A percentile compares a stretch with the other conserved stretches of the same genome.
phyloP scores from a whole-genome alignment of 2,888 invertebrate genomes.

The Dasypogon diadema region DNA sequence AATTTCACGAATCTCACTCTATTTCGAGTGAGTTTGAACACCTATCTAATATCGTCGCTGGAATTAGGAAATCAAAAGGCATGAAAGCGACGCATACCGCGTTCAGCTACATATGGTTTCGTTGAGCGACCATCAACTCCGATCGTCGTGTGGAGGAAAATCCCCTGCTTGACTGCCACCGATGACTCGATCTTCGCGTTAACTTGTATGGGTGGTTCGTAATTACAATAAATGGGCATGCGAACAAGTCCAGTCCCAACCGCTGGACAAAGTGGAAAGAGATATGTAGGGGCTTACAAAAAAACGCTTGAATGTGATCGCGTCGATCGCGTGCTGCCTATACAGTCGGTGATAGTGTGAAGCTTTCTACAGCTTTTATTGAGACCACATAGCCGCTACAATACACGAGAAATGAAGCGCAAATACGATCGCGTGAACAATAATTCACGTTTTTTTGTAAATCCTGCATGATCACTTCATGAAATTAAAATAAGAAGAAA shows the following conservation, averaged over 20 bases:
- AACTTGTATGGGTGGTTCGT: constrained; percentile 9
- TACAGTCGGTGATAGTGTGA: background rate
- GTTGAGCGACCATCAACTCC: background rate
- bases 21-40: constrained; percentile 14
- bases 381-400: background rate
- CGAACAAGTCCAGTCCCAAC: constrained; percentile 5
- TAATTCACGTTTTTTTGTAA: constrained; percentile 34
- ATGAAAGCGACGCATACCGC: background rate
- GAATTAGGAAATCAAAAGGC: constrained; percentile 26
- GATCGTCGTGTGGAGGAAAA: constrained; percentile 1
- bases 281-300: constrained; percentile 12
- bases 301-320: background rate
- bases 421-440: constrained; percentile 36
- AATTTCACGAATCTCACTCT: constrained; percentile 15
- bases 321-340: background rate
- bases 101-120: background rate
- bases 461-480: constrained; percentile 8
- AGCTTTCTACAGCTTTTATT: background rate
- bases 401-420: constrained; percentile 3
- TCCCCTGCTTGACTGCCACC: background rate
- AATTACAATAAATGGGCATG: constrained; percentile 39
- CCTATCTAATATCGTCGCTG: constrained; percentile 8
- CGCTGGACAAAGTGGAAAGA: background rate
- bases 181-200: background rate
- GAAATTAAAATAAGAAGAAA: constrained; percentile 1